Percentiles rank a stretch among this genome's conserved stretches.
Conservation (phyloP, 2,113 vertebrate species). For the Smithornis capensis region DNA sequence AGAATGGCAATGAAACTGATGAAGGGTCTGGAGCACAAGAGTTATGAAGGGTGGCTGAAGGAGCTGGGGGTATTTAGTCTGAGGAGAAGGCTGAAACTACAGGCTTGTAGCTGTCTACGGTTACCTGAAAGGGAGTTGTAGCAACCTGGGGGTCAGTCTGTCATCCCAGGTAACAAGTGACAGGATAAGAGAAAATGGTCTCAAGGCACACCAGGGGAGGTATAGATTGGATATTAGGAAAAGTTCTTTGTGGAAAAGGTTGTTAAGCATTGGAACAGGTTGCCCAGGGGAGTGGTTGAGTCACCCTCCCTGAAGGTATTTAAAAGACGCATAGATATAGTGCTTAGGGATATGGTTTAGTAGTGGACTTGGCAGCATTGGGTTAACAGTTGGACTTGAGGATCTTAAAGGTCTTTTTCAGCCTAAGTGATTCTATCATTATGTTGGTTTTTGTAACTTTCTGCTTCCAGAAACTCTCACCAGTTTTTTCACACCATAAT, state of each 20-base stretch:
- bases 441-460: not conserved
- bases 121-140: not conserved
- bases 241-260: not conserved
- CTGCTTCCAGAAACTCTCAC: not conserved
- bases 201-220: not conserved
- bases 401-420: not conserved
- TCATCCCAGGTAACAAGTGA: not conserved
- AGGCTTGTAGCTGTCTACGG: not conserved
- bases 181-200: not conserved
- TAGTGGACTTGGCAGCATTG: not conserved
- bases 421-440: not conserved
- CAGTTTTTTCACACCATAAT: not conserved
- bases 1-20: not conserved
- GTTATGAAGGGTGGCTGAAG: not conserved
- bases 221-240: not conserved
- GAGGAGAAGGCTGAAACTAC: not conserved
- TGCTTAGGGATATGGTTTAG: accelerated
- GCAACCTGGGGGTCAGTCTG: accelerated
- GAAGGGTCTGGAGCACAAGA: not conserved
- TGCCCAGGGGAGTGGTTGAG: not conserved
- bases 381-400: not conserved
- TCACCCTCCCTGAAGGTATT: not conserved
- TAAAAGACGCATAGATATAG: not conserved
- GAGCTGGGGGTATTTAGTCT: not conserved
- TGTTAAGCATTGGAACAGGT: not conserved